Evolutionary conservation across 2,888 invertebrate genomes (phyloP), one percentile per base, ranked within the genome.

Genomic region (Chymomyza amoena): DNA sequence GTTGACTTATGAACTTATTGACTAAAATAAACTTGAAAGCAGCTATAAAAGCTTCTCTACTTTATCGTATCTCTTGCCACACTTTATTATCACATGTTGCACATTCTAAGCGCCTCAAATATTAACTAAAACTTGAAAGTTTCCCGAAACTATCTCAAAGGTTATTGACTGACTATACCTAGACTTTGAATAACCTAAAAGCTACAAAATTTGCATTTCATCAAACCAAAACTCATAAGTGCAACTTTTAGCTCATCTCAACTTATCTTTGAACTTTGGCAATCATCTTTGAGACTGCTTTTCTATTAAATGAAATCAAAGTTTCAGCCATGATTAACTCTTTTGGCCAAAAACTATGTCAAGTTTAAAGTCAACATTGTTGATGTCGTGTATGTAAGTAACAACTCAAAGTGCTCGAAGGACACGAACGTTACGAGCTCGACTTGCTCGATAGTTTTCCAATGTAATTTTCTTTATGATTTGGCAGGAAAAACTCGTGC

Each of bases 401-500:
- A 39, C n/a, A n/a, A n/a, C n/a, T n/a, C 57, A 56, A 63, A 64
- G 69, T 64, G 68, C 13, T 62, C 66, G 63, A 18, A 18, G 25
- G 60, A 18, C 6, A 39, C 51, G 56, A 50, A 7, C 16, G 25
- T n/a, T 16, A 18, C 16, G 54, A 28, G 68, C 61, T 61, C n/a
- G 67, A 77, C 76, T 84, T 82, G 82, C 70, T 45, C 80, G 73
- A 87, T 87, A 84, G 83, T 87, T 83, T 69, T 75, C 71, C 63
- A 72, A 69, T 71, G 72, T 80, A 80, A 82, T 82, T 84, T 82
- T 84, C 85, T 77, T 80, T 84, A 78, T 82, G 83, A 81, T 86
- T 83, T 75, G 75, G 66, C 81, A 54, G 51, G 69, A 36, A 76
- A 32, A 86, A 77, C 61, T 74, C 83, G 84, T 76, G 85, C 87